Percentiles rank a stretch among this genome's conserved stretches.
Conservation (phyloP, 2,888 invertebrate genomes). For the Exocentrus adspersus region DNA sequence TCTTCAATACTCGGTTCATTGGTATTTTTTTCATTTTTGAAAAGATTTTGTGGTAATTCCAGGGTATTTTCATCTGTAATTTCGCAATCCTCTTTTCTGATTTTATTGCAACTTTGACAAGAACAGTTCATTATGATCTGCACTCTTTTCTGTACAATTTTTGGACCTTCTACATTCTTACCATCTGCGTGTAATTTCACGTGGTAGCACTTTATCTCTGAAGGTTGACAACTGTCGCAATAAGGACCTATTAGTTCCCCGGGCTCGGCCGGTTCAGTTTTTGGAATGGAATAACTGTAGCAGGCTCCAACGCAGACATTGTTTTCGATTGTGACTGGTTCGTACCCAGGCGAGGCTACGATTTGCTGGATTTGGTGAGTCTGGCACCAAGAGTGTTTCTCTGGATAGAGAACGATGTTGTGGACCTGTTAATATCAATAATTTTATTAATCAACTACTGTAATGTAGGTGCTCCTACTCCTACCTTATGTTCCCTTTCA, state of each 20-base stretch:
- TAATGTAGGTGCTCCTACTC: too few species aligned
- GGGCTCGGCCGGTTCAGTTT: conserved; percentile 73
- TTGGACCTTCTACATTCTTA: conserved; percentile 65
- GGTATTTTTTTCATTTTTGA: conserved; percentile 50
- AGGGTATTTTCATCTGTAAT: conserved; percentile 64
- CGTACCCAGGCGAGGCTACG: conserved; percentile 73
- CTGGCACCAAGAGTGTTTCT: conserved; percentile 77
- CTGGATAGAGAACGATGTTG: conserved; percentile 76
- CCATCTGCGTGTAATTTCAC: conserved; percentile 69
- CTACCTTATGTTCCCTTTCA: conserved; percentile 56
- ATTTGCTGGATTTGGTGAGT: conserved; percentile 75
- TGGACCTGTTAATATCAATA: conserved; percentile 66
- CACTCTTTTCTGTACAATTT: conserved; percentile 69
- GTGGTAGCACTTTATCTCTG: conserved; percentile 72
- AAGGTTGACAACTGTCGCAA: conserved; percentile 77
- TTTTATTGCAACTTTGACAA: conserved; percentile 70
- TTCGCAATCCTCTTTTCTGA: conserved; percentile 63
- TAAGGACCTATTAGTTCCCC: conserved; percentile 73
- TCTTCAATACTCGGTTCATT: conserved; percentile 52
- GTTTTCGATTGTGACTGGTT: conserved; percentile 73
- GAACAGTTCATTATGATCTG: conserved; percentile 75
- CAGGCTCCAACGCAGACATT: conserved; percentile 78
- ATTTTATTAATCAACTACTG: neutral
- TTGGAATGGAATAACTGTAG: conserved; percentile 76
- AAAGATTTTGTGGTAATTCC: conserved; percentile 61